phyloP scores from a whole-genome alignment of 2,888 invertebrate genomes.

The Troides oblongomaculatus region DNA sequence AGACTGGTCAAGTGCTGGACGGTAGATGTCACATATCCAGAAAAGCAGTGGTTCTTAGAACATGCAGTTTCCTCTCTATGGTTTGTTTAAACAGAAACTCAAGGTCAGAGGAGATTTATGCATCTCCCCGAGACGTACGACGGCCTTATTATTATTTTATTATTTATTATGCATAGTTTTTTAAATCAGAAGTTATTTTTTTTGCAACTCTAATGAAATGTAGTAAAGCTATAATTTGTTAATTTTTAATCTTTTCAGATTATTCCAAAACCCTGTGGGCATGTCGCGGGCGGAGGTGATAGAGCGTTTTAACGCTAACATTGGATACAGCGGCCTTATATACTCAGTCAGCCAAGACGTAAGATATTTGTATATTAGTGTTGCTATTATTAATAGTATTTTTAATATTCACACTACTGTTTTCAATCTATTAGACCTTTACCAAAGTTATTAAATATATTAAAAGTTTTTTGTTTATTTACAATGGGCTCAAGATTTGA shows the following conservation, averaged over 20 bases:
- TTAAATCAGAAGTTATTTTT: too few species aligned
- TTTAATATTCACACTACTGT: too few species aligned
- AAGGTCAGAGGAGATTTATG: too few species aligned
- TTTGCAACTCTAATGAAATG: not conserved
- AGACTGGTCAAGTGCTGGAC: too few species aligned
- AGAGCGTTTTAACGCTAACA: constrained; percentile 97
- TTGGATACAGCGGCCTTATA: constrained; percentile 97
- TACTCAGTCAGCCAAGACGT: constrained; percentile 98
- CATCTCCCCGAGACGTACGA: too few species aligned
- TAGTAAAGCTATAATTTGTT: not conserved
- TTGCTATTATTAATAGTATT: not conserved
- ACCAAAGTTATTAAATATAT: constrained; percentile 33
- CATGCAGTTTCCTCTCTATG: too few species aligned
- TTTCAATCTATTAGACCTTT: constrained; percentile 25
- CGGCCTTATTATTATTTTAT: too few species aligned
- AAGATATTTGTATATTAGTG: constrained; percentile 55
- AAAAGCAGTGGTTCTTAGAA: too few species aligned
- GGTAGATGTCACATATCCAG: too few species aligned
- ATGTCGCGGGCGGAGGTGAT: constrained; percentile 87
- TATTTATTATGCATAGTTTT: too few species aligned
- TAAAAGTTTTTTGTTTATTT: not conserved
- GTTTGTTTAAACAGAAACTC: too few species aligned
- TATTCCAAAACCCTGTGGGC: constrained; percentile 80
- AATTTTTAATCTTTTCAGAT: constrained; percentile 42
- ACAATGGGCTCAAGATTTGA: too few species aligned